These are phyloP conservation scores for Psittacara wagleri DNA, from an alignment of 2,113 vertebrate genomes.

Conservation along the genomic window DNA sequence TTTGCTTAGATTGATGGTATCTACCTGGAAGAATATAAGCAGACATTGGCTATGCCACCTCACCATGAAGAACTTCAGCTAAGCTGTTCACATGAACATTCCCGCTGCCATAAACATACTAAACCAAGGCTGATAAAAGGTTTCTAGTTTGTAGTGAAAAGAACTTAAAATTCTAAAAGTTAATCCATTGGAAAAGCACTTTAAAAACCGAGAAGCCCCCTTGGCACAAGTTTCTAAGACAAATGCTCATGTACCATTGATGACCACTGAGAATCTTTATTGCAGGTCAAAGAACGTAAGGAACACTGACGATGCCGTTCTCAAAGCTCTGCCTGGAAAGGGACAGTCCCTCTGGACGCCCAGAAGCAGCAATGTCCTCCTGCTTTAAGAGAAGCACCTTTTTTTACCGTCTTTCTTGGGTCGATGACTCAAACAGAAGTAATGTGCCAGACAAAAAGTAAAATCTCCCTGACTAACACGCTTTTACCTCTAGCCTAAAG, in stretches of 20 bases:
- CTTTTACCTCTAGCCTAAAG: conserved; percentile 55
- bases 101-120: background rate
- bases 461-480: conserved; percentile 36
- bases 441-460: background rate
- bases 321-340: background rate
- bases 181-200: background rate
- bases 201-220: background rate
- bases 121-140: background rate
- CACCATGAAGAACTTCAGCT: background rate
- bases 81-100: background rate
- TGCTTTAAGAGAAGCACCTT: background rate
- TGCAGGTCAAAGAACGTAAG: background rate
- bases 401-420: background rate
- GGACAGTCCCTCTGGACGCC: background rate
- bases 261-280: background rate
- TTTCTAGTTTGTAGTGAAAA: background rate
- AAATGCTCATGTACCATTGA: background rate
- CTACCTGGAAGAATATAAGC: background rate
- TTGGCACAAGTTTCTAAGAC: background rate
- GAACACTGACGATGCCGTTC: background rate
- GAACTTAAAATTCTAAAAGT: background rate
- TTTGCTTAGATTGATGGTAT: background rate
- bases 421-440: conserved; percentile 20
- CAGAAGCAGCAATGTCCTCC: background rate
- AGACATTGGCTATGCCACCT: background rate